Evolutionary conservation across 2,797 vertebrate species (phyloP), one percentile per base, ranked within the genome.

Genomic region (Furcifer pardalis): DNA sequence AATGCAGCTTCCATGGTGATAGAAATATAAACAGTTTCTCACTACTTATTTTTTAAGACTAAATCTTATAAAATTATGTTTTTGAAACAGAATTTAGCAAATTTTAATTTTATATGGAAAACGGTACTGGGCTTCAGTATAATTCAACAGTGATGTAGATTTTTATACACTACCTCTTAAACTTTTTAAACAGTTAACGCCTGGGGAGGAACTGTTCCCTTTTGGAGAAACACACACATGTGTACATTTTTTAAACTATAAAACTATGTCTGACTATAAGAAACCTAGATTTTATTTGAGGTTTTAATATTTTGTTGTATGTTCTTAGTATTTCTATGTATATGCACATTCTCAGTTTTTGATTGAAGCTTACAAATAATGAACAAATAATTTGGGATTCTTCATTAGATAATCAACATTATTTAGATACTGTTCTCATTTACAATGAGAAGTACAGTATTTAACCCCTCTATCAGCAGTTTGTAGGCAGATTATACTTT

Each of bases 131-230:
- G 93, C 86, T 88, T 94, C 94, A 90, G 60, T 90, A 40, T 89
- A 90, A 87, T 88, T 92, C 93, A 93, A 91, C 19, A 74, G 5
- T 82, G 91, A 89, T 66, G 86, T 94, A 92, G 91, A 90, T 91
- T 96, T 95, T 94, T 89, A 94, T 94, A 95, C 88, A 95, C 96
- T 97, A 96, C 96, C 96, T 97, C 95, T 95, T 94, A 90, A 85
- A 89, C 89, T 94, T 95, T 92, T 79, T n/a, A n/a, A 93, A 92
- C 46, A 72, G 69, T 91, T 89, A 87, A 88, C 93, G 93, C 94
- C 89, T 93, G 65, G 23, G 23, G 19, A 46, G 40, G 68, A 90
- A 87, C 92, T 91, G 84, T 93, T 88, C 93, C 82, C 90, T 90
- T 40, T 83, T 87, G 91, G 87, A 89, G 89, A 89, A 91, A 93